These are phyloP conservation scores for Dendronephthya gigantea DNA, from an alignment of 64 coral and sea anemone genomes.

Conservation along the genomic window DNA sequence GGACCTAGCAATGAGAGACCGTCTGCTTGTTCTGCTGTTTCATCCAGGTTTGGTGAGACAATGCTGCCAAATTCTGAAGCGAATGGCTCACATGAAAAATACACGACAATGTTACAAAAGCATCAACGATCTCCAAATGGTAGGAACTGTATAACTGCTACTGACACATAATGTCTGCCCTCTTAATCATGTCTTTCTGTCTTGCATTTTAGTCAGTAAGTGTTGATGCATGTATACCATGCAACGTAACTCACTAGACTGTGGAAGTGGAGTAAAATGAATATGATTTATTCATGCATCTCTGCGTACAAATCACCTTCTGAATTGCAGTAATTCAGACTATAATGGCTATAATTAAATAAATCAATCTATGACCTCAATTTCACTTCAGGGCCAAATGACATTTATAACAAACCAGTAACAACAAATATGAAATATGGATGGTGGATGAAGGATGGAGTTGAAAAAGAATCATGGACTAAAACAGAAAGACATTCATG, in stretches of 20 bases:
- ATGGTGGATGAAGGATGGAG: conserved; percentile 98
- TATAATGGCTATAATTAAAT: neutral
- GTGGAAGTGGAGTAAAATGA: too few relatives aligned
- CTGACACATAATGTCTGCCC: too few relatives aligned
- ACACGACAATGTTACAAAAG: conserved; percentile 78
- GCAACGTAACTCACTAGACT: too few relatives aligned
- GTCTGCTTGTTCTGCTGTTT: neutral
- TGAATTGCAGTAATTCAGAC: too few relatives aligned
- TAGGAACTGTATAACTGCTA: too few relatives aligned
- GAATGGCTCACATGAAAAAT: conserved; percentile 82
- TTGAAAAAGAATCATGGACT: conserved; percentile 80
- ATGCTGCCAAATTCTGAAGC: conserved; percentile 53
- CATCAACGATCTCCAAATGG: conserved; percentile 73
- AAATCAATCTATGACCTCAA: neutral
- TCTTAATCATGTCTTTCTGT: too few relatives aligned
- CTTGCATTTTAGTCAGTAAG: too few relatives aligned
- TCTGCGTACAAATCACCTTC: too few relatives aligned
- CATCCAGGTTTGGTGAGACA: neutral
- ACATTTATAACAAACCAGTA: conserved; percentile 88
- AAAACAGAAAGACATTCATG: conserved; percentile 57
- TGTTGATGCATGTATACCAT: too few relatives aligned
- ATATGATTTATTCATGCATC: too few relatives aligned
- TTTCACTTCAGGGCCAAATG: conserved; percentile 62
- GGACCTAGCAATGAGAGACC: neutral
- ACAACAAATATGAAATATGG: conserved; percentile 80